These are phyloP conservation scores for Sylvietta virens DNA, from an alignment of 2,113 vertebrate species.

Conservation along the genomic window DNA sequence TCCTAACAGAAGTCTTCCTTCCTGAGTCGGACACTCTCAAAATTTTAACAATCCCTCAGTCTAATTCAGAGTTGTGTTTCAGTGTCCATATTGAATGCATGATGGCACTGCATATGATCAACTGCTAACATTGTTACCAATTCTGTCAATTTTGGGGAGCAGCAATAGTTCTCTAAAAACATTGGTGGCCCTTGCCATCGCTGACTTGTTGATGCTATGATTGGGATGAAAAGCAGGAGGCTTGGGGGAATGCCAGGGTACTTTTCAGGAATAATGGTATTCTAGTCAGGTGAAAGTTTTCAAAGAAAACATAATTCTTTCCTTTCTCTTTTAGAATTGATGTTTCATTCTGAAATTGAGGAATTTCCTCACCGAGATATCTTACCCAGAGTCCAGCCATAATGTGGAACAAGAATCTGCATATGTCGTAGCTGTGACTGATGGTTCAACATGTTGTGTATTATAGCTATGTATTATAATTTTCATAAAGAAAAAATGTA, in stretches of 20 bases:
- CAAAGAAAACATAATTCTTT: not conserved
- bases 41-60: not conserved
- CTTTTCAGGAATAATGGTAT: not conserved
- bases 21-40: not conserved
- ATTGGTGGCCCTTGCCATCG: not conserved
- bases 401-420: not conserved
- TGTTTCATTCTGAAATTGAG: slow-evolving; percentile 82
- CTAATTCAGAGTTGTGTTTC: not conserved
- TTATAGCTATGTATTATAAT: slow-evolving; percentile 20
- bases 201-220: not conserved
- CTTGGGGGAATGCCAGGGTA: not conserved
- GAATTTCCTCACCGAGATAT: slow-evolving; percentile 74
- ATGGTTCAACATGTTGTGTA: not conserved
- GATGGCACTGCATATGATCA: not conserved
- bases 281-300: not conserved
- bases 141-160: not conserved
- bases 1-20: not conserved
- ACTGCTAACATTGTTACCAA: not conserved
- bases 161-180: not conserved
- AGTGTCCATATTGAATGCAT: not conserved
- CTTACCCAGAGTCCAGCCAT: slow-evolving; percentile 72
- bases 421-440: not conserved
- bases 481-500: slow-evolving; percentile 44
- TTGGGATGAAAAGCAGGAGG: not conserved
- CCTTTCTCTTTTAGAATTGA: slow-evolving; percentile 70